phyloP scores from a whole-genome alignment of 2,797 vertebrate genomes.

The Novumbra hubbsi region DNA sequence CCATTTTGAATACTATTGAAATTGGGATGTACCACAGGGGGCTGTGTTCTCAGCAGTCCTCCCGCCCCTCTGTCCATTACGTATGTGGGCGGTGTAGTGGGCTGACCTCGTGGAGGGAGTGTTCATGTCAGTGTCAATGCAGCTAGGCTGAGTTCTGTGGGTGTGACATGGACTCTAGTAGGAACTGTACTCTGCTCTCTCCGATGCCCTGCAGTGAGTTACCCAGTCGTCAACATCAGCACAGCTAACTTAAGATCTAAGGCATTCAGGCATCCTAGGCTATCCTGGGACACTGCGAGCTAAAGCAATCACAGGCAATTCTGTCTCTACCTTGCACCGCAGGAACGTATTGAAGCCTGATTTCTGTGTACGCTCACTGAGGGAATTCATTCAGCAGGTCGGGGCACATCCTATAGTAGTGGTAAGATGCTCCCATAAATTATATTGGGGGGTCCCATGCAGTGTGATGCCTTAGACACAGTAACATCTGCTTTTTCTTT shows the following conservation, averaged over 20 bases:
- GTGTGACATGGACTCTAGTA: conserved; percentile 2
- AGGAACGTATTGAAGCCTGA: conserved; percentile 11
- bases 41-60: not conserved
- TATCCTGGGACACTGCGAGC: not conserved
- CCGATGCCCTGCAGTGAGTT: not conserved
- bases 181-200: not conserved
- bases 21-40: conserved; percentile 8
- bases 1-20: conserved; percentile 17
- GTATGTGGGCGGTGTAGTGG: conserved; percentile 33
- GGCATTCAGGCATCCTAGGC: not conserved
- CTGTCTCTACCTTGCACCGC: not conserved
- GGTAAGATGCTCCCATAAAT: conserved; percentile 26
- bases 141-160: conserved; percentile 11
- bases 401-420: conserved; percentile 35
- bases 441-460: conserved; percentile 14
- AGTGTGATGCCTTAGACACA: conserved; percentile 12
- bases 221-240: not conserved
- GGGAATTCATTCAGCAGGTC: conserved; percentile 31
- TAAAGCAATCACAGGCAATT: not conserved
- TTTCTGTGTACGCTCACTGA: conserved; percentile 26
- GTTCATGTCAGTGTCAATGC: conserved; percentile 16
- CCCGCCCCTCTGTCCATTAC: not conserved
- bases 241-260: not conserved
- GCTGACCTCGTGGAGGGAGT: conserved; percentile 21
- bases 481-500: conserved; percentile 24